These are phyloP conservation scores for Nasonia giraulti DNA, from an alignment of 1,140 invertebrate species.

Conservation along the genomic window DNA sequence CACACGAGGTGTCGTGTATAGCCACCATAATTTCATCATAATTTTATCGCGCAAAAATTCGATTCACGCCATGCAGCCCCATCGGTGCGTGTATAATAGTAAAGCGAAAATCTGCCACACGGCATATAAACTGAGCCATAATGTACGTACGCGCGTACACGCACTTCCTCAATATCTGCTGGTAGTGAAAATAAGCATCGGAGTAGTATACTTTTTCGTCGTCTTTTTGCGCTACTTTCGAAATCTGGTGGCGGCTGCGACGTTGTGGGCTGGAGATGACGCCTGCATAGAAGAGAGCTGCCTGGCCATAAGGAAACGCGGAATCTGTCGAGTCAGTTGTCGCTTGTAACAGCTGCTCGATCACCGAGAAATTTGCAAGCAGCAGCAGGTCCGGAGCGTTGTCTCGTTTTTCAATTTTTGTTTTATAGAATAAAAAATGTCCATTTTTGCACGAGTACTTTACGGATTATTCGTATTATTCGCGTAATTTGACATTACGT, in stretches of 20 bases:
- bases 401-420: not conserved
- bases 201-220: not conserved
- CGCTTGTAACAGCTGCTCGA: constrained; percentile 24
- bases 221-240: constrained; percentile 3
- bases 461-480: too few relatives aligned
- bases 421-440: not conserved
- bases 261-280: not conserved
- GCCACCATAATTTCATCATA: not conserved
- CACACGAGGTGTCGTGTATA: constrained; percentile 27
- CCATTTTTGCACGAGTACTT: too few relatives aligned
- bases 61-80: not conserved
- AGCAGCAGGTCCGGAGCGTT: not conserved
- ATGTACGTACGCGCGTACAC: not conserved
- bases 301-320: constrained; percentile 38
- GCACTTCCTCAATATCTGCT: constrained; percentile 22
- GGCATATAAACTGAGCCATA: not conserved
- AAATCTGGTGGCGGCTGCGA: not conserved
- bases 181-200: not conserved
- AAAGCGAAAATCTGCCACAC: too few relatives aligned
- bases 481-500: too few relatives aligned
- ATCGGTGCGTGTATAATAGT: not conserved
- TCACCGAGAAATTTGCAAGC: not conserved
- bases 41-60: not conserved
- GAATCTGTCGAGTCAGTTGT: constrained; percentile 46
- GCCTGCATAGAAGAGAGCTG: not conserved